Base-by-base conservation (phyloP, 2,797 vertebrate genomes). In the Pseudomugil tenellus region DNA sequence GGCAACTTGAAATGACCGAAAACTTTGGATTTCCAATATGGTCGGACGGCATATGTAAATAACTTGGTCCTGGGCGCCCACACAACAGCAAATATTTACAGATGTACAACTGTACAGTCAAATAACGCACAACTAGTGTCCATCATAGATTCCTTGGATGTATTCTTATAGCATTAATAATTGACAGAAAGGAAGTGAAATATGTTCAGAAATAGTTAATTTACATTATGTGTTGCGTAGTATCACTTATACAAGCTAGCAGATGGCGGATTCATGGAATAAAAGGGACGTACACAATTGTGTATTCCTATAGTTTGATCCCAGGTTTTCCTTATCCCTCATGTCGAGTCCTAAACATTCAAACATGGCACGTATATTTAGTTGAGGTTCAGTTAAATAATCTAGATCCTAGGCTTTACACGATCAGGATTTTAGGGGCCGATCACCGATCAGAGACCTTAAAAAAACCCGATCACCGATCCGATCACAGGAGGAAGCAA, bases 371-470 rank as follows among this genome's bases (percentile, higher is more conserved):
- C 19, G 11, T 21, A n/a, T n/a, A 21, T 21, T 46, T 21, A 46
- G 43, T 46, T 21, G 10, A 21, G 12, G 25, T 26, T 14, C 23
- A 5, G 12, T 13, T 5, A 14, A 41, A 25, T 26, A 51, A 13
- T 14, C 19, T 52, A 37, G 0, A 25, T 32, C 5, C 32, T 19
- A 9, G n/a, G n/a, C n/a, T n/a, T n/a, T n/a, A n/a, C n/a, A n/a
- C n/a, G n/a, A n/a, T n/a, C n/a, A n/a, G n/a, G n/a, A n/a, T n/a
- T n/a, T n/a, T n/a, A n/a, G n/a, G n/a, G n/a, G n/a, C n/a, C n/a
- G n/a, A n/a, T n/a, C n/a, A n/a, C n/a, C n/a, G n/a, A n/a, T n/a
- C n/a, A n/a, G n/a, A n/a, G n/a, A n/a, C n/a, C n/a, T n/a, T n/a
- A n/a, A n/a, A n/a, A n/a, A n/a, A n/a, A n/a, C n/a, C n/a, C n/a